Conservation (phyloP, 2,888 invertebrate species). For the Atrina japonica region DNA sequence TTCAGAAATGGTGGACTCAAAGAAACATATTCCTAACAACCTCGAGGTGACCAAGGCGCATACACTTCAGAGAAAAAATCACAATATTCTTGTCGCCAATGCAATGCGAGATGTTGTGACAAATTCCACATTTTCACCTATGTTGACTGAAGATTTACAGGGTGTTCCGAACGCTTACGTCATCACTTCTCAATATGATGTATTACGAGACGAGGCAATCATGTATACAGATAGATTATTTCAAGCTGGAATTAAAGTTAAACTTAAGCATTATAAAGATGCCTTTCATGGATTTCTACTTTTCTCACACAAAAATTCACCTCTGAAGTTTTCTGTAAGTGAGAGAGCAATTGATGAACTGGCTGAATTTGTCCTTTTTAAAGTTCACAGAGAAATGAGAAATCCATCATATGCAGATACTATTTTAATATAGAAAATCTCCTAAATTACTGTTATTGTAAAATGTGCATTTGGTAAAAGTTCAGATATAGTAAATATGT, state of each 20-base stretch:
- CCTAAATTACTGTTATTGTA: too few relatives aligned
- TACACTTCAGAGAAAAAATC: constrained; percentile 40
- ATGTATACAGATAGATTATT: constrained; percentile 78
- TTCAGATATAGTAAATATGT: too few relatives aligned
- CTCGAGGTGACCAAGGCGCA: constrained; percentile 56
- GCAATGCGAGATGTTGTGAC: constrained; percentile 51
- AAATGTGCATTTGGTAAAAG: too few relatives aligned
- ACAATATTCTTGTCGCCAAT: constrained; percentile 52
- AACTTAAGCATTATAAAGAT: constrained; percentile 67
- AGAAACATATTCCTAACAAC: constrained; percentile 53
- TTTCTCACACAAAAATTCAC: constrained; percentile 62
- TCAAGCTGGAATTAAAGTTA: constrained; percentile 68
- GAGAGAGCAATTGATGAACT: constrained; percentile 59
- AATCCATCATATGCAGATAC: neutral
- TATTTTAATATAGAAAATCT: too few relatives aligned
- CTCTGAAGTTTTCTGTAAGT: constrained; percentile 59
- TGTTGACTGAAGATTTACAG: constrained; percentile 72
- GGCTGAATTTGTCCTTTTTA: constrained; percentile 49
- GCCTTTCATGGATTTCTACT: constrained; percentile 74
- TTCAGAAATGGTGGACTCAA: constrained; percentile 55
- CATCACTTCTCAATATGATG: constrained; percentile 80
- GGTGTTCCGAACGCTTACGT: constrained; percentile 77
- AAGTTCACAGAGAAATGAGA: constrained; percentile 24
- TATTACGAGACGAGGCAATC: constrained; percentile 79
- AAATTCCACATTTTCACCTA: constrained; percentile 74